Percentiles rank a stretch among this genome's conserved stretches.
Evolutionary conservation across 2,113 vertebrate genomes (phyloP).

Genomic region (Actenoides lindsayi): DNA sequence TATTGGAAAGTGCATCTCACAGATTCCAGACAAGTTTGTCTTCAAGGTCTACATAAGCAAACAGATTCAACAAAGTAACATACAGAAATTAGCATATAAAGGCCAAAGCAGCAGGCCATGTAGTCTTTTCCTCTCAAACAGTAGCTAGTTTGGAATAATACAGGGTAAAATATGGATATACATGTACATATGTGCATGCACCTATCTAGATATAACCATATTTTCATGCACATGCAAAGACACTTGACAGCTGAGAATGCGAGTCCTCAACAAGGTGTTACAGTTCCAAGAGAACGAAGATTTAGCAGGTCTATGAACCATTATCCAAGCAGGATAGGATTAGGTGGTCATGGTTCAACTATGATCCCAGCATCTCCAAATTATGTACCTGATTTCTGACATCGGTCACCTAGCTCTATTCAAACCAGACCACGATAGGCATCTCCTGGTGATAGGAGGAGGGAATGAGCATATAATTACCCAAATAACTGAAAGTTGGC

Average conservation of each 20-base stretch:
- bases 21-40: not conserved
- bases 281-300: not conserved
- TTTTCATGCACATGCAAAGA: not conserved
- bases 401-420: not conserved
- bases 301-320: not conserved
- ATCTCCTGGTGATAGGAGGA: not conserved
- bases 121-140: not conserved
- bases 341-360: not conserved
- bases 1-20: not conserved
- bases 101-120: not conserved
- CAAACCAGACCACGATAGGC: not conserved
- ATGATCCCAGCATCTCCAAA: not conserved
- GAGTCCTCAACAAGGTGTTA: not conserved
- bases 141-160: not conserved
- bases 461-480: not conserved
- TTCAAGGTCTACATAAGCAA: not conserved
- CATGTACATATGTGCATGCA: too few relatives aligned
- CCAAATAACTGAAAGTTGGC: not conserved
- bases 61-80: not conserved
- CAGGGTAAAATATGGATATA: not conserved
- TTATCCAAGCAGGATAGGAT: not conserved
- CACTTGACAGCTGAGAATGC: not conserved
- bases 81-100: not conserved
- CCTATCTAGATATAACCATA: too few relatives aligned
- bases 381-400: rapidly evolving